Conservation (phyloP, 1,140 invertebrate genomes). For the Sweltsa coloradensis region DNA sequence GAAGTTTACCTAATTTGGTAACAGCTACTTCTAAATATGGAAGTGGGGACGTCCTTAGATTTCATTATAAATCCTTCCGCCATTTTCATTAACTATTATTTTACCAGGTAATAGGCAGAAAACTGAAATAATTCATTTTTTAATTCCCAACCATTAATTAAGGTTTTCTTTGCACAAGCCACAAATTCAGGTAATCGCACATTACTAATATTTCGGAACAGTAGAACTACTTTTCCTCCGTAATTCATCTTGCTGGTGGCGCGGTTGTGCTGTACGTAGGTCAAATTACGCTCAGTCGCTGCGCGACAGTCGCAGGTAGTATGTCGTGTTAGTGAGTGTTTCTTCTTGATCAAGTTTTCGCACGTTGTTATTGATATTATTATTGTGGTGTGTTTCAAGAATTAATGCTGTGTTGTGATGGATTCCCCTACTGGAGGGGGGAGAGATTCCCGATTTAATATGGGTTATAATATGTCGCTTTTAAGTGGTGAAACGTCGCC, state of each 20-base stretch:
- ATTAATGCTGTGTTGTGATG: constrained; percentile 34
- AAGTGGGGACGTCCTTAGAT: constrained; percentile 15
- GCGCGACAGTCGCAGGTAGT: constrained; percentile 13
- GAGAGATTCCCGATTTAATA: constrained; percentile 72
- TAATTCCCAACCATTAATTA: too few species aligned
- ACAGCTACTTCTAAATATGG: constrained; percentile 28
- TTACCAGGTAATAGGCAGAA: too few species aligned
- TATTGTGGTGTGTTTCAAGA: not conserved
- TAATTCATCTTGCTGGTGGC: constrained; percentile 12
- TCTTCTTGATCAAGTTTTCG: constrained; percentile 6
- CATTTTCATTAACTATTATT: too few species aligned
- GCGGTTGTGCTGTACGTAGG: constrained; percentile 14
- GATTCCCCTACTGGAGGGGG: constrained; percentile 60
- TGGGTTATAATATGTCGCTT: constrained; percentile 70
- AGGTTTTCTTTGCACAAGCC: too few species aligned
- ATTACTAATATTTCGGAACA: too few species aligned
- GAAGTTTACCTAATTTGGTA: constrained; percentile 30
- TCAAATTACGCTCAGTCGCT: constrained; percentile 25
- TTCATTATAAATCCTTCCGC: constrained; percentile 8
- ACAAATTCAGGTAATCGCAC: too few species aligned
- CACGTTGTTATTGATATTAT: constrained; percentile 10
- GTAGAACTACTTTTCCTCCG: constrained; percentile 12
- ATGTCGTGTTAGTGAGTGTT: not conserved
- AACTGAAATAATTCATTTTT: too few species aligned
- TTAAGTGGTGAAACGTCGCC: constrained; percentile 55